Conservation (phyloP, 2,113 vertebrate species). For the Gulo gulo region DNA sequence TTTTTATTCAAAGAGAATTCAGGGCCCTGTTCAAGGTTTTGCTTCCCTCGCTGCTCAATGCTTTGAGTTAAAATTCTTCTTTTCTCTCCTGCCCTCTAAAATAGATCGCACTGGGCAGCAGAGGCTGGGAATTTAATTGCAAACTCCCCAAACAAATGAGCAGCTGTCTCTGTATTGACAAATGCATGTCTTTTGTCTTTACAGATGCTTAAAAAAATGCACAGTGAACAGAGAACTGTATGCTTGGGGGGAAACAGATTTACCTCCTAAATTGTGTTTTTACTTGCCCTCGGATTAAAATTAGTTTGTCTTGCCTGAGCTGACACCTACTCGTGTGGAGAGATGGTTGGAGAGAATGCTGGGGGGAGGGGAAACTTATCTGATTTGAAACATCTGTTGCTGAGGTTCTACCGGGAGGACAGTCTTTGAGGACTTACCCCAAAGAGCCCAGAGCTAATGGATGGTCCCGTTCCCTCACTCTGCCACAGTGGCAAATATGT, state of each 20-base stretch:
- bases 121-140: slow-evolving; percentile 38
- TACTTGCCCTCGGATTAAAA: slow-evolving; percentile 43
- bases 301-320: slow-evolving; percentile 15
- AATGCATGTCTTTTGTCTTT: slow-evolving; percentile 49
- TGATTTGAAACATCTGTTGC: background rate
- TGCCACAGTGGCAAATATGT: background rate
- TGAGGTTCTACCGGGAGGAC: background rate
- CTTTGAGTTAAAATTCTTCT: slow-evolving; percentile 34
- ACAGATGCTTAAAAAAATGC: slow-evolving; percentile 13
- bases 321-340: background rate
- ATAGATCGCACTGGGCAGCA: background rate
- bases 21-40: background rate
- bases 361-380: too few species aligned
- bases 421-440: background rate
- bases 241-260: slow-evolving; percentile 37
- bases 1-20: slow-evolving; percentile 27
- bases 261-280: too few species aligned
- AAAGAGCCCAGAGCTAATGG: background rate
- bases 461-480: background rate
- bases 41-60: slow-evolving; percentile 31
- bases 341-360: background rate
- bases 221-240: slow-evolving; percentile 14
- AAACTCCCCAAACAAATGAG: slow-evolving; percentile 44
- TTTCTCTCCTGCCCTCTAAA: slow-evolving; percentile 44
- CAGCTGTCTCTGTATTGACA: slow-evolving; percentile 50